Percentiles rank a stretch among this genome's conserved stretches.
Evolutionary conservation across 2,888 invertebrate genomes (phyloP).

Genomic region (Drosophila paucipuncta): DNA sequence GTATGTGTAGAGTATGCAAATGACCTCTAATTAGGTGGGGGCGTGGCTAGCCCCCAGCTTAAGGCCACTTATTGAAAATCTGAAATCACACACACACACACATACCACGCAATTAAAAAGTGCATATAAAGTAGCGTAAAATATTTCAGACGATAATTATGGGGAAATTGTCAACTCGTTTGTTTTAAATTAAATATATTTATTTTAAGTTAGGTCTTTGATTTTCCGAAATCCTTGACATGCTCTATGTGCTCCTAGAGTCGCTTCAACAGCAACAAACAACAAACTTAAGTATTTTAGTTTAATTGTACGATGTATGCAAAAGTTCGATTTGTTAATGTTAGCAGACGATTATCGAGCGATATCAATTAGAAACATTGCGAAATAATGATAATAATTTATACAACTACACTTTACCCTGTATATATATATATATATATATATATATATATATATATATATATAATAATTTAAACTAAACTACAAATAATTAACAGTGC

Average conservation of each 20-base stretch:
- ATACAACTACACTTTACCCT: constrained; percentile 43
- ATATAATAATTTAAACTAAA: constrained; percentile 39
- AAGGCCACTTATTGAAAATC: constrained; percentile 52
- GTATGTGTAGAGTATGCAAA: constrained; percentile 33
- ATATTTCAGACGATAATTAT: neutral
- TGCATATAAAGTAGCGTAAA: constrained; percentile 46
- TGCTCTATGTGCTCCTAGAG: constrained; percentile 60
- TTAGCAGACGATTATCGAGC: constrained; percentile 29
- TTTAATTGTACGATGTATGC: constrained; percentile 52
- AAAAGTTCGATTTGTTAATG: constrained; percentile 44
- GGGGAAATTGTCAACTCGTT: constrained; percentile 14
- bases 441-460: constrained; percentile 31
- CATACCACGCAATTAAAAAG: constrained; percentile 33
- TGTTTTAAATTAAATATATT: constrained; percentile 41
- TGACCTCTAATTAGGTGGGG: constrained; percentile 22
- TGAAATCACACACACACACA: constrained; percentile 12
- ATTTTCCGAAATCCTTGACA: constrained; percentile 40
- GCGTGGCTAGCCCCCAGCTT: constrained; percentile 31
- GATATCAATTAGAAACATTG: constrained; percentile 56
- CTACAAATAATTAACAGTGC: constrained; percentile 47
- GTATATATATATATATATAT: constrained; percentile 32
- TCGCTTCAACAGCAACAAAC: constrained; percentile 47
- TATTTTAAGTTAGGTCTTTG: constrained; percentile 44
- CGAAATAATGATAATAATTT: constrained; percentile 59
- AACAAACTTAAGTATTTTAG: constrained; percentile 60